phyloP scores from a whole-genome alignment of 2,113 vertebrate genomes.

The Malurus alboscapulatus region DNA sequence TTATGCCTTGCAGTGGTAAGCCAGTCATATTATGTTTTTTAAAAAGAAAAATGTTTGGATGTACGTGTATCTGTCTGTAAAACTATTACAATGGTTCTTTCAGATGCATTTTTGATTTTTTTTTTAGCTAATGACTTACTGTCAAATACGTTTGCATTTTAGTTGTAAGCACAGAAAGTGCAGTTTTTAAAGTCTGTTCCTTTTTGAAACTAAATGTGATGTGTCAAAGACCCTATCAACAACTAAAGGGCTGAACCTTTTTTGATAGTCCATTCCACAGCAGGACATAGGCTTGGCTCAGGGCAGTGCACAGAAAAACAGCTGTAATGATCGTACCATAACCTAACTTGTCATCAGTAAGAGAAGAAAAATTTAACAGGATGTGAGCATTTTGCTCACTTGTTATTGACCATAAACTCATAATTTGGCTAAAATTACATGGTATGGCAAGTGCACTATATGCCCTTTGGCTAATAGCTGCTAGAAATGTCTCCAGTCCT shows the following conservation, averaged over 20 bases:
- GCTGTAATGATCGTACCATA: background rate
- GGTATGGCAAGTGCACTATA: background rate
- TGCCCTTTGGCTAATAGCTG: background rate
- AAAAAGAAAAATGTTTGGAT: background rate
- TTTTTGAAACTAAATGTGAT: background rate
- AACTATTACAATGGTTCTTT: slow-evolving; percentile 33
- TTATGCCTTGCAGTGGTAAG: slow-evolving; percentile 39
- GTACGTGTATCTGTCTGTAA: background rate
- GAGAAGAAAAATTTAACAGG: background rate
- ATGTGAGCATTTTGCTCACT: background rate
- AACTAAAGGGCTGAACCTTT: background rate
- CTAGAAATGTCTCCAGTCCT: background rate
- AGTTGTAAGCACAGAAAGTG: background rate
- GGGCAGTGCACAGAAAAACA: background rate
- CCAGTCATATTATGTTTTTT: background rate
- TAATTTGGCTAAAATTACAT: background rate
- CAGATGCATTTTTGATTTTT: slow-evolving; percentile 25
- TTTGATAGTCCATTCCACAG: background rate
- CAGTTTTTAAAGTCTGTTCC: background rate
- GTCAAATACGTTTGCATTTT: background rate
- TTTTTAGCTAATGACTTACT: background rate
- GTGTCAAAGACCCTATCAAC: background rate
- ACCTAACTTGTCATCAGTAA: background rate
- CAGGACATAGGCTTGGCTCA: background rate
- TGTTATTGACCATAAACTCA: background rate